Evolutionary conservation across 2,113 vertebrate genomes (phyloP), one percentile per base, ranked within the genome.

Genomic region (Abramis brama): DNA sequence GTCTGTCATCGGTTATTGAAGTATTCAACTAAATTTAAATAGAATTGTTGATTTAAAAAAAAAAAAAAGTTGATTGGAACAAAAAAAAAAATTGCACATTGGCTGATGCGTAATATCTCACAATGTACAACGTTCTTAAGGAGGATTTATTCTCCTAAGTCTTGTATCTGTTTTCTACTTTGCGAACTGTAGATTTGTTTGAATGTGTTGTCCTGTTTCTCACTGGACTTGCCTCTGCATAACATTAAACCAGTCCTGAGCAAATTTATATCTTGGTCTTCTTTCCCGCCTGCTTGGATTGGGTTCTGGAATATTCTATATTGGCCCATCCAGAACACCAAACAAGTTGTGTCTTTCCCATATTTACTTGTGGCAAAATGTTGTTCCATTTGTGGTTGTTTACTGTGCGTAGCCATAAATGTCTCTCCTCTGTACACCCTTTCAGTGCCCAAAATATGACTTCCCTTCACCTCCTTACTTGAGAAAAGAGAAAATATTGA

Each of bases 321-420:
- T 92, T 93, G 89, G 91, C 91, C 86, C 84, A 86, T 88, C 90
- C 89, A 84, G 85, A 73, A 90, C 85, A 90, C 93, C 88, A 93
- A 94, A 95, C 94, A 94, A 92, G 92, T 95, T 90, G 90, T 93
- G 94, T 94, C 94, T 94, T 92, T 95, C 52, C 92, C 91, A 90
- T 95, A 91, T 95, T 93, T 90, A 85, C 90, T 92, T 92, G 92
- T 27, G 93, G 94, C 90, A 83, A 66, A 90, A 94, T 94, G 92
- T 93, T 94, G 93, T 94, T 95, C 94, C 94, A 91, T 91, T 91
- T 93, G 94, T 93, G 95, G 94, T 94, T 95, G 94, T 95, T 95
- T 94, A 91, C 95, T 36, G 87, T 92, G 90, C 86, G 86, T 86
- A 91, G 86, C 93, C 92, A 91, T 94, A 92, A 93, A 94, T 70